A percentile compares a stretch with the other conserved stretches of the same genome.
These are phyloP conservation scores for Pyrrhura leucotis DNA, from an alignment of 2,797 vertebrate genomes.

Conservation along the genomic window DNA sequence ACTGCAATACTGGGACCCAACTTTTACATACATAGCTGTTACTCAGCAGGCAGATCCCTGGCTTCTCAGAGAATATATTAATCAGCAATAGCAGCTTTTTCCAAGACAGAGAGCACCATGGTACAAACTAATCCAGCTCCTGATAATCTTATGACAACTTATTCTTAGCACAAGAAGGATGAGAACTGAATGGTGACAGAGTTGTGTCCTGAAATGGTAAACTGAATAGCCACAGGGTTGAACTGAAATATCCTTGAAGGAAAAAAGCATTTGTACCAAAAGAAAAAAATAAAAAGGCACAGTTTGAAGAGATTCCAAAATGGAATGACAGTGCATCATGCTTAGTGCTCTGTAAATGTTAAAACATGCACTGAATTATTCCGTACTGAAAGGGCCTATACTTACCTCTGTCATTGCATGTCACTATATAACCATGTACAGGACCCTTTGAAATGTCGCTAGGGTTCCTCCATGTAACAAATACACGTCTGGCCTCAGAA, in stretches of 20 bases:
- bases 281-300: neutral
- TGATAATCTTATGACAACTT: neutral
- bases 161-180: neutral
- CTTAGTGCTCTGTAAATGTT: neutral
- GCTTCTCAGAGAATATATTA: neutral
- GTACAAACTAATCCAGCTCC: neutral
- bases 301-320: neutral
- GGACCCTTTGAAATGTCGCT: fast-evolving
- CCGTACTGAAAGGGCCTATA: neutral
- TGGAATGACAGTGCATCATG: neutral
- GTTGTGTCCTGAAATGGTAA: neutral
- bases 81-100: neutral
- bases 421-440: fast-evolving
- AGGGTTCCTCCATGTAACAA: fast-evolving
- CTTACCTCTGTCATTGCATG: fast-evolving
- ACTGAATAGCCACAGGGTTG: neutral
- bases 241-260: neutral
- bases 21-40: neutral
- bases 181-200: neutral
- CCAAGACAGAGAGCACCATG: neutral
- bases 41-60: neutral
- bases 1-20: neutral
- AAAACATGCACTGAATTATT: neutral
- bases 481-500: fast-evolving
- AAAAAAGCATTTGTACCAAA: neutral